These are phyloP conservation scores for Gnathonemus echidnorhynchus DNA, from an alignment of 2,113 vertebrate genomes.

Conservation along the genomic window DNA sequence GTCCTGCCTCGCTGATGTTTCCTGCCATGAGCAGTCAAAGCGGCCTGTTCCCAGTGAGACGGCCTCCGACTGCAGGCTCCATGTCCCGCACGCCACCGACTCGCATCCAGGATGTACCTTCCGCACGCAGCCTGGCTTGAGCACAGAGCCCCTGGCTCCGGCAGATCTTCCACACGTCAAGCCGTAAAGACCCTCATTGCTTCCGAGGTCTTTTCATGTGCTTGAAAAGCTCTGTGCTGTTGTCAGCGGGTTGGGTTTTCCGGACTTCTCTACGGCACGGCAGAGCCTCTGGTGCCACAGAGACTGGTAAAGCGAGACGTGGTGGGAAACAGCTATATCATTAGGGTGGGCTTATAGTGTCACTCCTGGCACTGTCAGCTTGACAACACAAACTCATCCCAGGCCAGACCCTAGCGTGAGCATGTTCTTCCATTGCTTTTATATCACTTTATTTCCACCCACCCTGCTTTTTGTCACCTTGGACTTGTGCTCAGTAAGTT, in stretches of 20 bases:
- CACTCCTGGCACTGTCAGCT: not conserved
- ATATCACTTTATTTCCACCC: not conserved
- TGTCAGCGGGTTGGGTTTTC: not conserved
- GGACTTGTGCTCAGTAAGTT: not conserved
- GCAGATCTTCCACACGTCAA: not conserved
- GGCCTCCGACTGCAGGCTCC: not conserved
- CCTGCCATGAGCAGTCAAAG: not conserved
- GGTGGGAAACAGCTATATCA: not conserved
- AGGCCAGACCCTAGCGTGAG: not conserved
- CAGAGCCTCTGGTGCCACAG: not conserved
- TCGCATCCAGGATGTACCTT: not conserved
- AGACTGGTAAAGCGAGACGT: not conserved
- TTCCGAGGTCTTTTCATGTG: not conserved
- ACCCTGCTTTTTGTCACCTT: not conserved
- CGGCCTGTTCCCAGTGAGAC: not conserved
- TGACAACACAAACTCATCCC: not conserved
- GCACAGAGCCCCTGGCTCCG: not conserved
- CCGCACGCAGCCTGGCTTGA: not conserved
- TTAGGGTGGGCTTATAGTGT: not conserved
- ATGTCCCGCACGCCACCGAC: not conserved
- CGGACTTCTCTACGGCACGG: too few relatives aligned
- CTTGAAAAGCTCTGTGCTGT: not conserved
- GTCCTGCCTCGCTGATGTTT: not conserved
- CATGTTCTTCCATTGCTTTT: not conserved
- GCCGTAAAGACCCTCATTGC: not conserved